Evolutionary conservation across 2,888 invertebrate genomes (phyloP).

Genomic region (Clepsis dumicolana): DNA sequence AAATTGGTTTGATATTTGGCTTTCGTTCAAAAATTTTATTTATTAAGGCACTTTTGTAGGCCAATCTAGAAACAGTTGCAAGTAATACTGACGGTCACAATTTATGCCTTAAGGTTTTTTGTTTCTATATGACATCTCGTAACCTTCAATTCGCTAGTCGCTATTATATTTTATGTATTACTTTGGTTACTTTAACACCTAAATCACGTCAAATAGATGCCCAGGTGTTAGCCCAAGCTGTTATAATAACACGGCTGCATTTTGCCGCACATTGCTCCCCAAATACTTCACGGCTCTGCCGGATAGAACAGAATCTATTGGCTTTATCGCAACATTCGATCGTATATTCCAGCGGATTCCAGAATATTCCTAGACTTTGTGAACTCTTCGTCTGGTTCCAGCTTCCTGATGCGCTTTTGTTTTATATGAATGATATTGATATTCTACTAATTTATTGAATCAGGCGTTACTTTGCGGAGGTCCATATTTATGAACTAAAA

Average conservation of each 20-base stretch:
- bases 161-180: too few species aligned
- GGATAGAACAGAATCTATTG: conserved; percentile 25
- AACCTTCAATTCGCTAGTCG: too few species aligned
- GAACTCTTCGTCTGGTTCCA: conserved; percentile 2
- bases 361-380: conserved; percentile 2
- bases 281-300: conserved; percentile 14
- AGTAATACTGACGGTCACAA: too few species aligned
- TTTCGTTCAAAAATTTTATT: not conserved
- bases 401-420: conserved; percentile 24
- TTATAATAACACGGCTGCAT: not conserved
- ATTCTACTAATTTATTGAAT: too few species aligned
- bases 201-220: not conserved
- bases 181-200: not conserved
- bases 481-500: too few species aligned
- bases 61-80: too few species aligned
- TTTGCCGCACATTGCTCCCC: conserved; percentile 1
- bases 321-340: conserved; percentile 7
- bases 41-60: not conserved
- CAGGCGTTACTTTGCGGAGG: too few species aligned
- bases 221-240: not conserved
- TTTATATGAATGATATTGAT: conserved; percentile 23
- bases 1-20: not conserved
- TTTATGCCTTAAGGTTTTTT: too few species aligned
- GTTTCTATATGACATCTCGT: too few species aligned
- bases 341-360: conserved; percentile 21